These are phyloP conservation scores for Tortrix viridana DNA, from an alignment of 2,888 invertebrate genomes.

Conservation along the genomic window DNA sequence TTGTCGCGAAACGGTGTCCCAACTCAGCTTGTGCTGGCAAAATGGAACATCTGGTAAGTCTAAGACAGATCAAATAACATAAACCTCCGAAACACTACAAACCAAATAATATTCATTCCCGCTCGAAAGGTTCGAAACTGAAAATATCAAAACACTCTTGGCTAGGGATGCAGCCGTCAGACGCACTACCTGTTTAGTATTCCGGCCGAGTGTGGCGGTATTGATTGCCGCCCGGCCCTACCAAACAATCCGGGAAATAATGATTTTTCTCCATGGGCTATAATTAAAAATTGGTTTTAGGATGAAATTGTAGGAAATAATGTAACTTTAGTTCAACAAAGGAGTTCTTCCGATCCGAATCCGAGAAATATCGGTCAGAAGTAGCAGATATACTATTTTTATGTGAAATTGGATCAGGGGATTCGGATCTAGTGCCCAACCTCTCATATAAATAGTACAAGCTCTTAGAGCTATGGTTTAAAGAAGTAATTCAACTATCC, in stretches of 20 bases:
- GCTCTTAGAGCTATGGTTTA: no score
- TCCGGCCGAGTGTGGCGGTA: conserved; percentile 85
- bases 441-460: no score
- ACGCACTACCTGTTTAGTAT: conserved; percentile 82
- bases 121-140: not conserved
- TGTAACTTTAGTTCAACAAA: not conserved
- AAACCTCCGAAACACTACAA: not conserved
- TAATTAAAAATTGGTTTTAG: conserved; percentile 34
- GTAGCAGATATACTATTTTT: no score
- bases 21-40: no score
- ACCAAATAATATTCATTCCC: not conserved
- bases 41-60: no score
- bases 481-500: no score
- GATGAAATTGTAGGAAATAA: conserved; percentile 3
- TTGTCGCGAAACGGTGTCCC: no score
- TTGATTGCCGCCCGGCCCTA: conserved; percentile 83
- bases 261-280: conserved; percentile 57
- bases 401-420: no score
- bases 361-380: no score
- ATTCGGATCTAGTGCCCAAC: no score
- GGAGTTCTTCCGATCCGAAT: no score
- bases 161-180: conserved; percentile 42
- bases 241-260: conserved; percentile 76
- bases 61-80: no score
- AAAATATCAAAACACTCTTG: conserved; percentile 14